Evolutionary conservation across 1,140 invertebrate genomes (phyloP).

Genomic region (Drosophila ficusphila): DNA sequence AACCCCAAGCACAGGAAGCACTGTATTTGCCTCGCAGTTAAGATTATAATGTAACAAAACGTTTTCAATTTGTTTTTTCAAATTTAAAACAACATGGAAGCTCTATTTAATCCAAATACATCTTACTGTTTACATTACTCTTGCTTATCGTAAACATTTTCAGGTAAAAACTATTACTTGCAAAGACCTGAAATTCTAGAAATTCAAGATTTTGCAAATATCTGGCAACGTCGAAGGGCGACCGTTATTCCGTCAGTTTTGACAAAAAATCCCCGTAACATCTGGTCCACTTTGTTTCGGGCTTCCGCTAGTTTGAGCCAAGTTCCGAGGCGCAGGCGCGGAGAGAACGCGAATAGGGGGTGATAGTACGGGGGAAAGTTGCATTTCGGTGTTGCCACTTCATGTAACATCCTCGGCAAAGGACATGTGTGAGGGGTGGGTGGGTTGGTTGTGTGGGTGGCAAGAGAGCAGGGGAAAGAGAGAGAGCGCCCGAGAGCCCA

Average conservation of each 20-base stretch:
- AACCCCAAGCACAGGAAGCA: background rate
- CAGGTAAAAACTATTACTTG: too few relatives aligned
- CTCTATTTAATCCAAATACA: too few relatives aligned
- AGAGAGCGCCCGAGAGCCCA: slow-evolving; percentile 33
- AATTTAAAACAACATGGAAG: too few relatives aligned
- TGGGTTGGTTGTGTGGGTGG: background rate
- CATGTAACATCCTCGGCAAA: slow-evolving; percentile 19
- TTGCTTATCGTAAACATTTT: too few relatives aligned
- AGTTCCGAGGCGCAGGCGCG: slow-evolving; percentile 11
- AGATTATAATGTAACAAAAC: too few relatives aligned
- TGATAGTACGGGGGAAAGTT: slow-evolving; percentile 38
- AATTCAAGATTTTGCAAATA: background rate
- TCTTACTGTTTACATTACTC: too few relatives aligned
- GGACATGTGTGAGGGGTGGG: slow-evolving; percentile 10
- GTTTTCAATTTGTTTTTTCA: background rate
- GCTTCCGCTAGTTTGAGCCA: slow-evolving; percentile 31
- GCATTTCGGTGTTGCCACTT: slow-evolving; percentile 47
- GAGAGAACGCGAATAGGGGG: slow-evolving; percentile 32
- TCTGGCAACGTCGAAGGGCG: slow-evolving; percentile 11
- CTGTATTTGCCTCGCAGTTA: too few relatives aligned
- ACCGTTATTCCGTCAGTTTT: background rate
- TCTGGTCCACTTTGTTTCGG: slow-evolving; percentile 31
- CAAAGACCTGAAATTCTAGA: too few relatives aligned
- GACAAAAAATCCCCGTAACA: slow-evolving; percentile 6
- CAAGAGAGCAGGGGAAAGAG: slow-evolving; percentile 1